phyloP scores from a whole-genome alignment of 2,797 vertebrate genomes.

The Sarcophilus harrisii region DNA sequence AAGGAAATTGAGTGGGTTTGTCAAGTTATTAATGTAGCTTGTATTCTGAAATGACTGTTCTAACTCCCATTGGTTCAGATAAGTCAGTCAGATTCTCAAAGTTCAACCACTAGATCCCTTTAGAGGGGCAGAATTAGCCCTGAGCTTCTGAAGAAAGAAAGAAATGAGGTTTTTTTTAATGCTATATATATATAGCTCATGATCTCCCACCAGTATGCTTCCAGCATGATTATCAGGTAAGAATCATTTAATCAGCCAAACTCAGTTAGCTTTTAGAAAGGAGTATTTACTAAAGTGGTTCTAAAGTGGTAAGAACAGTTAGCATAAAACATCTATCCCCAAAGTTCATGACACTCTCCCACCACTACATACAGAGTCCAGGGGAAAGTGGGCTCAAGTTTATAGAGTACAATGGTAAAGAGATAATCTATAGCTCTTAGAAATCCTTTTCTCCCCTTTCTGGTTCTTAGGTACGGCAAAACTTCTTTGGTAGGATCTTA shows the following conservation, averaged over 20 bases:
- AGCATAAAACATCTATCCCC: neutral
- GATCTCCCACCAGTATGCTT: neutral
- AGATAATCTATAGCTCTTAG: too few species aligned
- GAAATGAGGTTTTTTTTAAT: too few species aligned
- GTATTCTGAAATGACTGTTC: neutral
- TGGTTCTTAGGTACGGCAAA: too few species aligned
- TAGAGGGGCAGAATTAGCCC: neutral
- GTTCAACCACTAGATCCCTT: neutral
- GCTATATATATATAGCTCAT: neutral
- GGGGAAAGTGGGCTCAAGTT: neutral
- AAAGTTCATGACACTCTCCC: neutral
- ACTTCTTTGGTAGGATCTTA: neutral
- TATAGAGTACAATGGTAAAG: too few species aligned
- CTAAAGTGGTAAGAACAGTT: neutral
- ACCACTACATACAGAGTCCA: neutral
- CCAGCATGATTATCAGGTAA: neutral
- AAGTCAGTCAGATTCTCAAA: neutral
- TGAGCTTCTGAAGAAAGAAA: neutral
- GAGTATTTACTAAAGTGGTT: neutral
- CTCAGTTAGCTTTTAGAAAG: neutral
- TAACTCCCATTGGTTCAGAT: neutral
- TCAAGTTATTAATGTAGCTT: neutral
- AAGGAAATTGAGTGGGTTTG: neutral
- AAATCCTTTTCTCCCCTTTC: too few species aligned
- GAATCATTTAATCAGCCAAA: neutral